These are phyloP conservation scores for Halocynthia aurantium DNA, from an alignment of 23 tunicate species.

Conservation along the genomic window DNA sequence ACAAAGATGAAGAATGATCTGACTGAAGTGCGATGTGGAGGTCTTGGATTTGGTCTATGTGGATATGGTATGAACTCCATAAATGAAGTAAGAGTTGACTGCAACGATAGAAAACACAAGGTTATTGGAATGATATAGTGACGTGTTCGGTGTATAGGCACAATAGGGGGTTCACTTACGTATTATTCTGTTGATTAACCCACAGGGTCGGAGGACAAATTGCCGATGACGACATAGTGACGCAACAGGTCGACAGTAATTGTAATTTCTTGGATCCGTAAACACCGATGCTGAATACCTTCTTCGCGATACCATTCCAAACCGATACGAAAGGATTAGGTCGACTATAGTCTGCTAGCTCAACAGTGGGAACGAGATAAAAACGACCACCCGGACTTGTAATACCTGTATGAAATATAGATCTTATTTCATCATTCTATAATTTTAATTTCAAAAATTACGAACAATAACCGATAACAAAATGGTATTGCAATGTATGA, in stretches of 20 bases:
- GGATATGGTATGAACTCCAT: constrained; percentile 27
- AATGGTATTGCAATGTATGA: too few relatives aligned
- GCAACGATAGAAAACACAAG: constrained; percentile 1
- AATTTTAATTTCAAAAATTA: neutral
- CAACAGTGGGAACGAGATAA: constrained; percentile 53
- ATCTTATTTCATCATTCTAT: neutral
- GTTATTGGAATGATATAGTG: neutral
- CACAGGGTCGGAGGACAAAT: constrained; percentile 33
- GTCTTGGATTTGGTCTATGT: constrained; percentile 29
- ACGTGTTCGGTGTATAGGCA: neutral
- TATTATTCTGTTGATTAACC: neutral
- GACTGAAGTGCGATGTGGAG: constrained; percentile 12
- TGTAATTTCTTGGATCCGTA: constrained; percentile 54
- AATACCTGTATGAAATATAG: neutral
- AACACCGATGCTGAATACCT: constrained; percentile 38
- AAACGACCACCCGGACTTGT: constrained; percentile 7
- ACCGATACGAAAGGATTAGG: neutral
- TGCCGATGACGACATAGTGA: constrained; percentile 53
- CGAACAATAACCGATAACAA: too few relatives aligned
- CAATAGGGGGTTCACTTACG: neutral
- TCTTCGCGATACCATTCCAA: constrained; percentile 32
- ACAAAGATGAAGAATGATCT: neutral
- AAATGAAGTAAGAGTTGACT: constrained; percentile 31
- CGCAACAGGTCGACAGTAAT: constrained; percentile 35
- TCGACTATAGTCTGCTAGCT: neutral